These are phyloP conservation scores for Crotalus horridus DNA, from an alignment of 2,113 vertebrate species.

Conservation along the genomic window DNA sequence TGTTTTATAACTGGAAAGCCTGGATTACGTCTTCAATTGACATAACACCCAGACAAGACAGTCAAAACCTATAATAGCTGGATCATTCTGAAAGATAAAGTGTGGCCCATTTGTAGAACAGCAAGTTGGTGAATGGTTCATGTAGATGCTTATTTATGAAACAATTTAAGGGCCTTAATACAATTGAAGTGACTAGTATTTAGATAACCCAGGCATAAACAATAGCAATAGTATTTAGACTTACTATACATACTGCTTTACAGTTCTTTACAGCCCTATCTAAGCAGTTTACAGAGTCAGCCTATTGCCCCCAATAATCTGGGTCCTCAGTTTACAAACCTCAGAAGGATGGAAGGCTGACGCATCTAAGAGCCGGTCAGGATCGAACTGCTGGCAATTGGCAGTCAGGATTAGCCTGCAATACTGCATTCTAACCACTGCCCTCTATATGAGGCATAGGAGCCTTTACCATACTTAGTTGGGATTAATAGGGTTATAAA, in stretches of 20 bases:
- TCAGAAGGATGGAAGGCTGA: no score
- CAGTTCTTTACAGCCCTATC: no score
- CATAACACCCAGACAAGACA: neutral
- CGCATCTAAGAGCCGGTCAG: no score
- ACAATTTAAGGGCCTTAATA: neutral
- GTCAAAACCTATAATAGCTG: neutral
- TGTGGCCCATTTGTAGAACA: neutral
- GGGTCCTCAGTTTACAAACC: no score
- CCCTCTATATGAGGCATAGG: no score
- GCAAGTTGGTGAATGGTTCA: neutral
- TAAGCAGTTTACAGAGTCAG: no score
- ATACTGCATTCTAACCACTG: no score
- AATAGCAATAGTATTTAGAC: no score
- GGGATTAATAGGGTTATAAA: neutral
- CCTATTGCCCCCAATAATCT: no score
- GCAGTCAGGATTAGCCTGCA: no score
- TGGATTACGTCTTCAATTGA: neutral
- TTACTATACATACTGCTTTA: no score
- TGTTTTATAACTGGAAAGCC: neutral
- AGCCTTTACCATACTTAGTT: neutral
- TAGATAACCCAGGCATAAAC: neutral
- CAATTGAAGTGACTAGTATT: neutral
- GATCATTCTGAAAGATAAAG: neutral
- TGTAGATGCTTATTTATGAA: neutral
- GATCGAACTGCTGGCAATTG: no score